Evolutionary conservation across 2,797 vertebrate species (phyloP), one percentile per base, ranked within the genome.

Genomic region (Diplodus puntazzo): DNA sequence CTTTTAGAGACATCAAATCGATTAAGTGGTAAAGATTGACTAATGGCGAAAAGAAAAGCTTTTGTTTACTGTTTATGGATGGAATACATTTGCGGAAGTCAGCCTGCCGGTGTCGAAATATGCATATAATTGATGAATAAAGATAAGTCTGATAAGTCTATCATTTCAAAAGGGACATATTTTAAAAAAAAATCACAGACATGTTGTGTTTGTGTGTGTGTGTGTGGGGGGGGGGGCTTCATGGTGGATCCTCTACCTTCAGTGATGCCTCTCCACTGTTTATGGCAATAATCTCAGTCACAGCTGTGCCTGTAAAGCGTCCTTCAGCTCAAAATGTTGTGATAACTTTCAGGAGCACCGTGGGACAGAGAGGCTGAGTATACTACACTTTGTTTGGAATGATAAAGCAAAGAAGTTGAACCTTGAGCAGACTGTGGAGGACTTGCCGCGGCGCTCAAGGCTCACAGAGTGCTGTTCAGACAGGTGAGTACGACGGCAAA

Each of bases 1-100:
- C 50, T 78, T 65, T 52, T 75, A 49, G 72, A 80, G 60, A 25
- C 42, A 62, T 1, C 50, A n/a, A 74, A 65, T 72, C 11, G 21
- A 73, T 23, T 69, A n/a, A 57, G 52, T 48, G 62, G 43, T 65
- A 53, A 16, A 49, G 21, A 80, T 14, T 42, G 16, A 13, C 49
- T 25, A n/a, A 65, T n/a, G 3, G 18, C 50, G 45, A 14, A 57
- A 72, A 68, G 18, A 78, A 73, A 52, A 2, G 34, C 17, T 65
- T 25, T 62, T 57, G 50, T 79, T 81, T 73, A 21, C 13, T 64
- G 12, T 45, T 16, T 1, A 10, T 65, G 39, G 45, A 42, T 54
- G 55, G 27, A 52, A 20, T 54, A 17, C 61, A 12, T 7, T 50
- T 11, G 11, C 20, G 55, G 20, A 59, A 12, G 23, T 14, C 27